Base-by-base conservation (phyloP, 2,797 vertebrate genomes). In the Clarias fuscus region DNA sequence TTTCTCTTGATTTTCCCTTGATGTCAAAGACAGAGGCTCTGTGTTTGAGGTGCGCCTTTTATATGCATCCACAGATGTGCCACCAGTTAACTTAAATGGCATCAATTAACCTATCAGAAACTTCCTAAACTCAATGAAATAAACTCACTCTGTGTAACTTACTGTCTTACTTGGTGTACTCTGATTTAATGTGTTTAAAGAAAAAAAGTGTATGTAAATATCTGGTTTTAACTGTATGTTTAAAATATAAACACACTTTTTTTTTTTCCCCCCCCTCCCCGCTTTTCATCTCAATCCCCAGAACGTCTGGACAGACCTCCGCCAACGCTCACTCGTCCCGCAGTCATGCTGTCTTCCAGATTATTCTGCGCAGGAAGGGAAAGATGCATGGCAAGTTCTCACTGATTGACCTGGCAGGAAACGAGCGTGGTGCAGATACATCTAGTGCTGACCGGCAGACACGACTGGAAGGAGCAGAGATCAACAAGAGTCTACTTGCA, bases 351-450 rank as follows among this genome's bases (percentile, higher is more conserved):
- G 96, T 97, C 13, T 97, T 97, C 93, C 97, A 97, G 92, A 97
- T 97, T 90, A 97, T 97, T 86, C 93, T 97, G 82, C 93, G 96
- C 90, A 94, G 95, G 84, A 97, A 97, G 92, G 96, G 96, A 86
- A 97, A 97, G 88, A 94, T 97, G 91, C 96, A 97, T 88, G 97
- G 97, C 86, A 97, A 97, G 93, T 97, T 97, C 93, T 97, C 97
- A 82, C 94, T 97, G 86, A 97, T 97, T 78, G 97, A 97, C 91
- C 93, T 97, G 93, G 97, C 97, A 91, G 97, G 97, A 84, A 97
- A 97, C 88, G 97, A 97, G 93, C 94, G 97, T 88, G 97, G 96
- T 86, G 97, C 96, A 7, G 97, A 97, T 90, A 97, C 96, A 48
- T 97, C 96, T 3, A 97, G 96, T 84, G 96, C 97, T 20, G 97